Conservation (phyloP, 2,113 vertebrate species). For the Ptilorrhoa leucosticta region DNA sequence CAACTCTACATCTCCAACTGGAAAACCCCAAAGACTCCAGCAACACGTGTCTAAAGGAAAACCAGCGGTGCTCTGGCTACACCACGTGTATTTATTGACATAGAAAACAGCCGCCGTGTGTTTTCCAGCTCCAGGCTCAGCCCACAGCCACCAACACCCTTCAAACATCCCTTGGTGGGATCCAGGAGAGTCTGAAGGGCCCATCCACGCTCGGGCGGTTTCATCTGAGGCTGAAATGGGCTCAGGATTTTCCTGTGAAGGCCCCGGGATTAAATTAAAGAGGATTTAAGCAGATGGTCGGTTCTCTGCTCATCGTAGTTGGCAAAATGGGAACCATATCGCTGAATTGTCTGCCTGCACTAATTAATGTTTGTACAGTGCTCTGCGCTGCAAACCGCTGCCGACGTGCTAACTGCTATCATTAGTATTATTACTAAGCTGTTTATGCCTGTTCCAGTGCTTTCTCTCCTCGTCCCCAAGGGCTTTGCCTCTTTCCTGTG, state of each 20-base stretch:
- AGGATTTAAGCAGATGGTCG: slow-evolving; percentile 40
- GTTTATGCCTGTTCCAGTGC: slow-evolving; percentile 45
- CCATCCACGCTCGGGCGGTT: accelerated
- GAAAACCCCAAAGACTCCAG: neutral
- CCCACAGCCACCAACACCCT: neutral
- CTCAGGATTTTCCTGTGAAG: neutral
- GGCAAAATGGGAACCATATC: slow-evolving; percentile 30
- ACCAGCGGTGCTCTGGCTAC: neutral
- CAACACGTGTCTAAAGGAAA: neutral
- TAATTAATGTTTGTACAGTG: slow-evolving; percentile 58
- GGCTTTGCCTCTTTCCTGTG: slow-evolving; percentile 32
- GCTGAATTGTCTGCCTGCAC: slow-evolving; percentile 6
- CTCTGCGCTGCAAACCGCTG: slow-evolving; percentile 45
- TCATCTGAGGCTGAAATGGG: neutral
- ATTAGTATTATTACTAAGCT: slow-evolving; percentile 52
- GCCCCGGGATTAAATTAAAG: slow-evolving; percentile 15
- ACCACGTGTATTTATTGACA: neutral
- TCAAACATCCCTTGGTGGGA: neutral
- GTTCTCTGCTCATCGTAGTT: neutral
- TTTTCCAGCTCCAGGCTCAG: neutral
- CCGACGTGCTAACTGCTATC: slow-evolving; percentile 37
- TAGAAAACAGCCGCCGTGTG: neutral
- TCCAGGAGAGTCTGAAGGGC: neutral
- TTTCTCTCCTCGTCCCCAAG: slow-evolving; percentile 37
- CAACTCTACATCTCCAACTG: neutral